phyloP scores from a whole-genome alignment of 2,113 vertebrate genomes.

The Epinephelus moara region DNA sequence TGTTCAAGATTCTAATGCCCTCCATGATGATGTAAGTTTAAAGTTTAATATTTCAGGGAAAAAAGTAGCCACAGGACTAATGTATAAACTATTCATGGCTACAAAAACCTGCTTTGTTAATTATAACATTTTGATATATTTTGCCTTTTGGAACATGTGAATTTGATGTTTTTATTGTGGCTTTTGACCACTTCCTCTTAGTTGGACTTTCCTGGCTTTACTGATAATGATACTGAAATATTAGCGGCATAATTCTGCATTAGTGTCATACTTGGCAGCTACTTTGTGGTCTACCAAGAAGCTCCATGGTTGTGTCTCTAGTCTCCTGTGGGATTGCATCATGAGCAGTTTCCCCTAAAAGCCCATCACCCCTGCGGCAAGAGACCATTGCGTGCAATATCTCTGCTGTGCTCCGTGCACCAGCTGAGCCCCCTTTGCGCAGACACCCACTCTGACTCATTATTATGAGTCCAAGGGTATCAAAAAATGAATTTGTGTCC shows the following conservation, averaged over 20 bases:
- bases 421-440: constrained; percentile 62
- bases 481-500: constrained; percentile 58
- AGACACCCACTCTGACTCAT: constrained; percentile 43
- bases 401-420: constrained; percentile 35
- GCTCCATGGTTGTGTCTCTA: constrained; percentile 34
- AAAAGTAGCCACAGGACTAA: neutral
- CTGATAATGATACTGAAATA: neutral
- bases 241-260: constrained; percentile 18
- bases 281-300: constrained; percentile 48
- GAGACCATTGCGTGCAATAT: constrained; percentile 62
- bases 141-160: neutral
- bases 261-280: constrained; percentile 44
- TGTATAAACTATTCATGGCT: neutral
- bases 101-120: neutral
- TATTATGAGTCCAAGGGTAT: constrained; percentile 34
- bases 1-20: neutral
- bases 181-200: constrained; percentile 12
- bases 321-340: constrained; percentile 64
- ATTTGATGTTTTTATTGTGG: neutral
- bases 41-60: neutral
- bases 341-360: constrained; percentile 53
- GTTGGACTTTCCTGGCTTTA: constrained; percentile 18
- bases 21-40: neutral
- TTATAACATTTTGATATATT: neutral
- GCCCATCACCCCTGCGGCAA: constrained; percentile 42